Conservation (phyloP, 2,113 vertebrate species). For the Eublepharis macularius region DNA sequence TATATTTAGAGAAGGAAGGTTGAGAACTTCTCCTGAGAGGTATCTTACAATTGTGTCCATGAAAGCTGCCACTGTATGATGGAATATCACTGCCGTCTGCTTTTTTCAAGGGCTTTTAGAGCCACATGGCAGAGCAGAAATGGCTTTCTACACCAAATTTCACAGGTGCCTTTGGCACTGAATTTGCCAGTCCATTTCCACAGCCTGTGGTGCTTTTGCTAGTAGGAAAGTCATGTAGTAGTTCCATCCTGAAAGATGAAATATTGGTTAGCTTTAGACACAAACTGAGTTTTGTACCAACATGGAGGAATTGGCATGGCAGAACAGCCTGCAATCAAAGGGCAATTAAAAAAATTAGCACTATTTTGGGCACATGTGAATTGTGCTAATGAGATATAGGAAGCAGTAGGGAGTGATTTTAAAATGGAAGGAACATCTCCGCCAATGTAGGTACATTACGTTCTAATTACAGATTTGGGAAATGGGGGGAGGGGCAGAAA, state of each 20-base stretch:
- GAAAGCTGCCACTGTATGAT: neutral
- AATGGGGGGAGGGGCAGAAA: too few species aligned
- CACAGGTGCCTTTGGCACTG: too few species aligned
- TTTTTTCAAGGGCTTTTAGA: neutral
- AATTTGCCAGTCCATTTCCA: too few species aligned
- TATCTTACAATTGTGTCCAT: neutral
- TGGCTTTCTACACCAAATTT: neutral
- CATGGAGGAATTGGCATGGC: neutral
- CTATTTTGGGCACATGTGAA: neutral
- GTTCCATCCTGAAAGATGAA: neutral
- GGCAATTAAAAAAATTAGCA: neutral
- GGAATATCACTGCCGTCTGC: neutral
- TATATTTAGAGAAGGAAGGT: neutral
- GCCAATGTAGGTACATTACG: neutral
- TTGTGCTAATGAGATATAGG: neutral
- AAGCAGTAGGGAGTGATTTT: neutral
- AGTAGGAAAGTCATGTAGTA: neutral
- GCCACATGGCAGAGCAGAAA: neutral
- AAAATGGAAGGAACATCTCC: neutral
- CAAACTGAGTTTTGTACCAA: neutral
- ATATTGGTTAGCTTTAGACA: neutral
- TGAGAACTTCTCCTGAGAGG: neutral
- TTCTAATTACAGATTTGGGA: neutral
- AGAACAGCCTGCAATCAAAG: neutral
- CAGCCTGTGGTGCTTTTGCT: too few species aligned